phyloP scores from a whole-genome alignment of 2,888 invertebrate species.

The Gymnosoma rotundatum region DNA sequence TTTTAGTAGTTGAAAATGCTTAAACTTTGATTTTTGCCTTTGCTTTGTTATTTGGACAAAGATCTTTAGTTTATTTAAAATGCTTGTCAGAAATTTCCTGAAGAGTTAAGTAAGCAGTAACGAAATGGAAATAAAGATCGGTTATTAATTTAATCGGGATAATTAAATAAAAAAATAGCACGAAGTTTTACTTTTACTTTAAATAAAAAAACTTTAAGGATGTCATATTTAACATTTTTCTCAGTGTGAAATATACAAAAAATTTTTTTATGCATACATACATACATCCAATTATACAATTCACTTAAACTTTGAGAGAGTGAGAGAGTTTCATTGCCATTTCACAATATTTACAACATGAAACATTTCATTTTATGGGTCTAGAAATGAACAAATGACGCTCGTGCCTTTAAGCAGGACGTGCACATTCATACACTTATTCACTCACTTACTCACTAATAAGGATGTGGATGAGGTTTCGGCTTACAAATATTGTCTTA shows the following conservation, averaged over 20 bases:
- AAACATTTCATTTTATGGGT: constrained; percentile 81
- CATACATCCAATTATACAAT: constrained; percentile 10
- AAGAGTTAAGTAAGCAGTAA: too few species aligned
- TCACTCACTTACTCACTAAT: constrained; percentile 1
- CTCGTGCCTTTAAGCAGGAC: constrained; percentile 71
- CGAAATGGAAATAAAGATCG: too few species aligned
- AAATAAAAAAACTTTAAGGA: too few species aligned
- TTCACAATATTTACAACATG: constrained; percentile 76
- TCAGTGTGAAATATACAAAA: background rate
- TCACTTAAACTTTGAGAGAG: constrained; percentile 37
- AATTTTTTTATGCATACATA: background rate
- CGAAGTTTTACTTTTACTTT: too few species aligned
- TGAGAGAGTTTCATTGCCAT: constrained; percentile 66
- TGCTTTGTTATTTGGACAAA: too few species aligned
- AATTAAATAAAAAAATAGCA: too few species aligned
- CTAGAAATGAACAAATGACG: constrained; percentile 80
- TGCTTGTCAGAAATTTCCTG: too few species aligned
- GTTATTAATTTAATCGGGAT: too few species aligned
- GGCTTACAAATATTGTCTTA: constrained; percentile 70
- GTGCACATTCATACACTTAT: constrained; percentile 43
- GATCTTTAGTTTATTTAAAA: too few species aligned
- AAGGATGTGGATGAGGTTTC: constrained; percentile 53
- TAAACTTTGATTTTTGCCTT: too few species aligned
- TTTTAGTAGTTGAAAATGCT: too few species aligned
- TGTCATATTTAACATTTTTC: background rate